Evolutionary conservation across 2,888 invertebrate genomes (phyloP).

Genomic region (Clunio marinus): DNA sequence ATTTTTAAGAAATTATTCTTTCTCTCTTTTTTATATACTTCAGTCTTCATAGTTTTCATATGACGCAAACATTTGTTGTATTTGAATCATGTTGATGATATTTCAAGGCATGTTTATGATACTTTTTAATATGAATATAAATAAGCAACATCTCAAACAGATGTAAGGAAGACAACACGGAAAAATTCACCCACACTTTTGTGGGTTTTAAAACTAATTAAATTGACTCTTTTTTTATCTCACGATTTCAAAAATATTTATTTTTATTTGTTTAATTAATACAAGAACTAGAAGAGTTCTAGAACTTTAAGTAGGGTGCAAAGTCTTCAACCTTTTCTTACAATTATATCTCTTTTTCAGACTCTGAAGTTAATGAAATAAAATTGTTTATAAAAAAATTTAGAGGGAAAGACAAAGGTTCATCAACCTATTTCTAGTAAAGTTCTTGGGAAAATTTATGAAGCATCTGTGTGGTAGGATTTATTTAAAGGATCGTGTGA

Average conservation of each 20-base stretch:
- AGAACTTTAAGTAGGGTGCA: neutral
- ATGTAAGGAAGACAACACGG: slow-evolving; percentile 14
- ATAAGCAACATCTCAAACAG: slow-evolving; percentile 33
- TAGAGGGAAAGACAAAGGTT: neutral
- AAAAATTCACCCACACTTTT: slow-evolving; percentile 22
- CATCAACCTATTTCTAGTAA: neutral
- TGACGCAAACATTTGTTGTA: slow-evolving; percentile 24
- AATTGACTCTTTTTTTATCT: slow-evolving; percentile 11
- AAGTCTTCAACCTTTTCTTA: neutral
- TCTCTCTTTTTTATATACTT: too few relatives aligned
- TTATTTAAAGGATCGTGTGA: slow-evolving; percentile 20
- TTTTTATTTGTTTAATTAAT: neutral
- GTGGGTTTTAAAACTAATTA: neutral
- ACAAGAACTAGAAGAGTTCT: neutral
- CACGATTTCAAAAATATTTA: neutral
- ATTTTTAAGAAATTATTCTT: neutral
- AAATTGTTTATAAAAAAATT: neutral
- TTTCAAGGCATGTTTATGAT: slow-evolving; percentile 23
- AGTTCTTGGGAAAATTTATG: neutral
- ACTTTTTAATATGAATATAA: slow-evolving; percentile 12
- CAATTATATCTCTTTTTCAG: slow-evolving; percentile 15
- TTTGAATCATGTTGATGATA: slow-evolving; percentile 31
- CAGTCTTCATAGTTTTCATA: neutral
- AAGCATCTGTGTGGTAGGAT: slow-evolving; percentile 4
- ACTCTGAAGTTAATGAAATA: neutral